Base-by-base conservation (phyloP, 2,888 invertebrate species). In the Chirona hameri region DNA sequence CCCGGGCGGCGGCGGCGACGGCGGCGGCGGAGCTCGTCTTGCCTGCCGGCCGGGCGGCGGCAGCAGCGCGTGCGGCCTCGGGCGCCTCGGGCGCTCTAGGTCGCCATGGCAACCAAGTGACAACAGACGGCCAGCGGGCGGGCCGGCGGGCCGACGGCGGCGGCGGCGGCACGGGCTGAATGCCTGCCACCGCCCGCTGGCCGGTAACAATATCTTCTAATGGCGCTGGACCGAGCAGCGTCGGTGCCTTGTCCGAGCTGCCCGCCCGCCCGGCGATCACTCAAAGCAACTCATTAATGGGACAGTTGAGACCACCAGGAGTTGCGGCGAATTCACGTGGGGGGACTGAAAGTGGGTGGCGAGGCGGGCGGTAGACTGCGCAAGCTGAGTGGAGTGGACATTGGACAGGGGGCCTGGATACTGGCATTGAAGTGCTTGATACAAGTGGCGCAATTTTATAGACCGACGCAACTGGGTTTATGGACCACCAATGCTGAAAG, bases 31-130 rank as follows among this genome's bases (percentile, higher is more conserved):
- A 12, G 72, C 27, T 31, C 72, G 72, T 72, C 72, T 72, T 72
- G 72, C 72, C 72, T 27, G 72, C 72, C 72, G 72, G 18, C 72
- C 31, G 39, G 39, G 4, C 39, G 39, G 39, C 39, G 7, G 65
- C 10, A 21, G 57, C 76, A 15, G 76, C 76, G 76, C 76, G 76
- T 24, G 76, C 46, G 76, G 76, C 76, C 76, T 76, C 76, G 76
- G 46, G 46, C 76, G 76, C 76, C 46, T 46, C 76, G 46, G 76
- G 39, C 46, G 76, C 76, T 18, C 21, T 9, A 24, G 46, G 76
- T 76, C 24, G 46, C 46, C 46, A 76, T 76, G 76, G 46, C 76
- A 46, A 76, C 76, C 46, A 21, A 46, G 76, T 76, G 76, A 76
- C 76, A 76, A 76, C 76, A 76, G 76, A 76, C 76, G 46, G 29